Percentiles rank a stretch among this genome's conserved stretches.
Conservation (phyloP, 2,797 vertebrate genomes). For the Gallinago nigripennis region DNA sequence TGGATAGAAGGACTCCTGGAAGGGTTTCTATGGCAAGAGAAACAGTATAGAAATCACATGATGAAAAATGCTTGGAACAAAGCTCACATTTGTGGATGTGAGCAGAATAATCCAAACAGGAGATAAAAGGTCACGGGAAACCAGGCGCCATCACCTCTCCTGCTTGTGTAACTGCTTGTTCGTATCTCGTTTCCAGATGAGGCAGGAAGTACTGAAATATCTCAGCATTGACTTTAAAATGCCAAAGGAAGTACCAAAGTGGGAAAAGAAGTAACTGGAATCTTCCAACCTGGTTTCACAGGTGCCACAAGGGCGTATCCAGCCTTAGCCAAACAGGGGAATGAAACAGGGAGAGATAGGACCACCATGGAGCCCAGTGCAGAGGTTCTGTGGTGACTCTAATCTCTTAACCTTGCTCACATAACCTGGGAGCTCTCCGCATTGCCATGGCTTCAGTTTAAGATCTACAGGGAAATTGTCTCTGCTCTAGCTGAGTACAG, state of each 20-base stretch:
- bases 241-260: background rate
- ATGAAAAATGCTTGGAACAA: background rate
- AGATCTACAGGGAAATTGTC: background rate
- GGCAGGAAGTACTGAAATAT: background rate
- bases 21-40: background rate
- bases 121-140: background rate
- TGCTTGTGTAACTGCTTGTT: background rate
- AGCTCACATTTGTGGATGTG: background rate
- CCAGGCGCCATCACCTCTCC: background rate
- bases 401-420: background rate
- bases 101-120: background rate
- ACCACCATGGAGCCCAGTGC: background rate
- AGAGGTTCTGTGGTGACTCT: background rate
- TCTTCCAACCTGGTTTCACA: background rate
- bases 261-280: background rate
- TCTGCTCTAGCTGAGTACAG: background rate
- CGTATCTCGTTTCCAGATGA: background rate
- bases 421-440: background rate
- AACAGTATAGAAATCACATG: background rate
- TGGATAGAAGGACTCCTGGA: background rate
- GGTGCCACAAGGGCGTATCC: background rate
- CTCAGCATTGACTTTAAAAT: background rate
- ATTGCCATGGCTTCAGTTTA: background rate
- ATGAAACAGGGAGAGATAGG: background rate
- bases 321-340: background rate